Conservation (phyloP, 2,888 invertebrate species). For the Euphydryas editha region DNA sequence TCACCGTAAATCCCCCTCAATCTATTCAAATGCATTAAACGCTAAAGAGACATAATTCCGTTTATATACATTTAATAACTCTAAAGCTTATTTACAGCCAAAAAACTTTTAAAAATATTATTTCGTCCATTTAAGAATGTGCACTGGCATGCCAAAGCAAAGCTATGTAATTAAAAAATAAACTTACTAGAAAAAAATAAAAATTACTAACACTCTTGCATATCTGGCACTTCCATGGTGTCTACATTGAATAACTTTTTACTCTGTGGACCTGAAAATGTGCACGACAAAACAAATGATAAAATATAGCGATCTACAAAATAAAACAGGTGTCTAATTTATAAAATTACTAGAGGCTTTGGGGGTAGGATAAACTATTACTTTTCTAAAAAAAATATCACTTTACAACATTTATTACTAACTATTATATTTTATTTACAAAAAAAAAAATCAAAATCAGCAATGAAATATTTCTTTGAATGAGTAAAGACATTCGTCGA, state of each 20-base stretch:
- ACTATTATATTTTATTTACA: too few relatives aligned
- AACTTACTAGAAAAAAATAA: slow-evolving; percentile 58
- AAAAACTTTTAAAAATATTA: not conserved
- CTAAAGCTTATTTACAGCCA: not conserved
- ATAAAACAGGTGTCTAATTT: slow-evolving; percentile 40
- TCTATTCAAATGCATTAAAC: slow-evolving; percentile 13
- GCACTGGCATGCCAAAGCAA: slow-evolving; percentile 27
- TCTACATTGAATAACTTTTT: slow-evolving; percentile 72
- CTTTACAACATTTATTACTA: not conserved
- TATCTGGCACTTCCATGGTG: slow-evolving; percentile 74
- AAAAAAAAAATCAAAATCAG: not conserved
- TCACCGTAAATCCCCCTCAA: slow-evolving; percentile 13
- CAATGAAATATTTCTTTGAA: not conserved
- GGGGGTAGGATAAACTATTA: slow-evolving; percentile 29
- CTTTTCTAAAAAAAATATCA: not conserved
- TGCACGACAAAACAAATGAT: slow-evolving; percentile 50
- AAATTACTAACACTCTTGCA: slow-evolving; percentile 79
- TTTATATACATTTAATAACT: not conserved
- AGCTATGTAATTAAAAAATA: slow-evolving; percentile 45
- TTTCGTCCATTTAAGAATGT: not conserved
- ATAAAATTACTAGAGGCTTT: not conserved
- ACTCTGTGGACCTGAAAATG: slow-evolving; percentile 70
- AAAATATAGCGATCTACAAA: slow-evolving; percentile 52
- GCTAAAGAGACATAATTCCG: slow-evolving; percentile 12
- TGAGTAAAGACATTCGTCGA: too few relatives aligned